Conservation (phyloP, 2,797 vertebrate genomes). For the Gallinago nigripennis region DNA sequence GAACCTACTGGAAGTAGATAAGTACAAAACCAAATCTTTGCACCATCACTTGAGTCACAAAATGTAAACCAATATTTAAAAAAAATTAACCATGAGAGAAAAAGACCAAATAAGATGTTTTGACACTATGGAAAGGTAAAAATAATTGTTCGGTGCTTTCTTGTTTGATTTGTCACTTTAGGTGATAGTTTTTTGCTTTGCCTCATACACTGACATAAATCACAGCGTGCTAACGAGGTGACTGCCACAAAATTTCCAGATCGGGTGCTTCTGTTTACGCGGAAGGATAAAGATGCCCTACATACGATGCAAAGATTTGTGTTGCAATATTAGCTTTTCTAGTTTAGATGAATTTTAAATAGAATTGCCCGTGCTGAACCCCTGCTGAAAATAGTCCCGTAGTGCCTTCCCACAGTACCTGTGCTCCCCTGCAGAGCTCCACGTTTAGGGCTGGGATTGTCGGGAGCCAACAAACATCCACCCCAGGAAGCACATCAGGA, state of each 20-base stretch:
- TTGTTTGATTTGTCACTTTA: neutral
- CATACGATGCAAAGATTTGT: neutral
- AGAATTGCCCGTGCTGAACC: neutral
- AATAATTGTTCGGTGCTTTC: neutral
- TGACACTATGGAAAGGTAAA: neutral
- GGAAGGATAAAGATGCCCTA: neutral
- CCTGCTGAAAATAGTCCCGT: neutral
- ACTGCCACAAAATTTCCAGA: neutral
- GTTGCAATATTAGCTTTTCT: neutral
- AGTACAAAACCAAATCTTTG: neutral
- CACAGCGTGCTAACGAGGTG: neutral
- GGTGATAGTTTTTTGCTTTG: neutral
- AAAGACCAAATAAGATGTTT: neutral
- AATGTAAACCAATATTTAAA: neutral
- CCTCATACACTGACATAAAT: neutral
- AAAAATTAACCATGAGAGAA: neutral
- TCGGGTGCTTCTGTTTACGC: neutral
- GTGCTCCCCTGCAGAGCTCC: neutral
- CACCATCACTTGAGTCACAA: rapidly evolving
- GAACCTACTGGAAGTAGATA: neutral
- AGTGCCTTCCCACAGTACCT: neutral
- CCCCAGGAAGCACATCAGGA: neutral
- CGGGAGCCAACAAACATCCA: neutral
- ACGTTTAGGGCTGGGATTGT: neutral
- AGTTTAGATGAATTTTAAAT: neutral